Conservation (phyloP, 1,140 invertebrate species). For the Drosophila burlai region DNA sequence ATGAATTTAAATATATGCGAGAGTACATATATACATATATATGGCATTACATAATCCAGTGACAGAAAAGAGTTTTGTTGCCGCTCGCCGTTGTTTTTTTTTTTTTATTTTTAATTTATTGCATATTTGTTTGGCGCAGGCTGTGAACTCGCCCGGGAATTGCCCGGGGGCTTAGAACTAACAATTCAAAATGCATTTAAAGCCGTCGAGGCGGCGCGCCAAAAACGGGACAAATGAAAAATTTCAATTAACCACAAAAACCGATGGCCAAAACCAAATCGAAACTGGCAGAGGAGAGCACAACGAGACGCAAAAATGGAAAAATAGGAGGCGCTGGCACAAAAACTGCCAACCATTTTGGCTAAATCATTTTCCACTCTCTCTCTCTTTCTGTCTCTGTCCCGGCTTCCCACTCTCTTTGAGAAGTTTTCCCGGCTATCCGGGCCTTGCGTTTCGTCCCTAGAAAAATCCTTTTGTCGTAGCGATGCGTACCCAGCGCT, state of each 20-base stretch:
- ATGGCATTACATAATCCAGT: conserved; percentile 58
- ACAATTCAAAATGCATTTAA: conserved; percentile 60
- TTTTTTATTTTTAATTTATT: conserved; percentile 55
- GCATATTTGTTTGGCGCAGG: conserved; percentile 44
- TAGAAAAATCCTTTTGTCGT: conserved; percentile 67
- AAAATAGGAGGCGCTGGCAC: conserved; percentile 3
- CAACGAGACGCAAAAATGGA: conserved; percentile 26
- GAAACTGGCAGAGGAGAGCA: conserved; percentile 11
- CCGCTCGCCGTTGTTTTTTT: conserved; percentile 29
- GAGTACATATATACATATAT: conserved; percentile 28
- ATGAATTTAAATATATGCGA: conserved; percentile 30
- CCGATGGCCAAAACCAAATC: conserved; percentile 40
- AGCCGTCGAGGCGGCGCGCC: conserved; percentile 32
- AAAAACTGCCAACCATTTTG: conserved; percentile 47
- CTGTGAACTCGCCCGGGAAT: conserved; percentile 40
- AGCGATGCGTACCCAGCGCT: conserved; percentile 4
- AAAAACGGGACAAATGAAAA: conserved; percentile 40
- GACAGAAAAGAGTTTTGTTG: conserved; percentile 42
- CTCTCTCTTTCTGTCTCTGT: not conserved
- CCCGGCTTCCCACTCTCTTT: conserved; percentile 54
- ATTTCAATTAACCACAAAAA: conserved; percentile 69
- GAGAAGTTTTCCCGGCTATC: conserved; percentile 57
- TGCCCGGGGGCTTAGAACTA: conserved; percentile 45
- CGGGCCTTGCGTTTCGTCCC: conserved; percentile 14
- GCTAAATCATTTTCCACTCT: conserved; percentile 54